These are phyloP conservation scores for Vanessa cardui DNA, from an alignment of 2,888 invertebrate genomes.

Conservation along the genomic window DNA sequence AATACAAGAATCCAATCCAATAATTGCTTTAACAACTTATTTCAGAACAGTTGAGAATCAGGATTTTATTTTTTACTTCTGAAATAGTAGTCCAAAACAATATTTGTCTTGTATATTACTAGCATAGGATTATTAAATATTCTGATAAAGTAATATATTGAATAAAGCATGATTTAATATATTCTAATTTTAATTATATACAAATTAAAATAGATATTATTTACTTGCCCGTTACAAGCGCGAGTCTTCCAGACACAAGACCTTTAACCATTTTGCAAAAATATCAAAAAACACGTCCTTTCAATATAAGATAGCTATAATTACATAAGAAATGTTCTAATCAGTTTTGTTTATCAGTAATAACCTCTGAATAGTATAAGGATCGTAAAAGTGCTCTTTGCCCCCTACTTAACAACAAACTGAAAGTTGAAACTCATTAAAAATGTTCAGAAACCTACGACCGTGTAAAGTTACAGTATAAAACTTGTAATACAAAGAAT, in stretches of 20 bases:
- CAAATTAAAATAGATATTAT: not conserved
- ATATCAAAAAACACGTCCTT: not conserved
- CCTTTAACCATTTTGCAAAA: slow-evolving; percentile 60
- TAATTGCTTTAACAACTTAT: no score
- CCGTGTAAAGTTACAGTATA: not conserved
- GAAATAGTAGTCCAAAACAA: no score
- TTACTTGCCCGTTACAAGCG: slow-evolving; percentile 69
- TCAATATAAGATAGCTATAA: not conserved
- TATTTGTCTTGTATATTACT: no score
- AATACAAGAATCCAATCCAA: no score
- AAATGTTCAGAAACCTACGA: not conserved
- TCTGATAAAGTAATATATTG: no score
- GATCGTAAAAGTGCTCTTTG: slow-evolving; percentile 19
- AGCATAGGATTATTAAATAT: no score
- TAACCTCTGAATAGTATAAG: slow-evolving; percentile 10
- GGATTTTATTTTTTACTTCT: no score
- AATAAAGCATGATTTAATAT: no score
- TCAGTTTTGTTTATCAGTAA: not conserved
- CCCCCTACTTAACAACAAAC: not conserved
- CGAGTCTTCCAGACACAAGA: slow-evolving; percentile 68
- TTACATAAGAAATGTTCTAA: slow-evolving; percentile 10
- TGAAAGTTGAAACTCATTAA: not conserved
- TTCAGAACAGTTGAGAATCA: no score
- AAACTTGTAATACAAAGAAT: not conserved
- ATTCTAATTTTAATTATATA: no score